phyloP scores from a whole-genome alignment of 2,888 invertebrate genomes.

The Parelbella ahira region DNA sequence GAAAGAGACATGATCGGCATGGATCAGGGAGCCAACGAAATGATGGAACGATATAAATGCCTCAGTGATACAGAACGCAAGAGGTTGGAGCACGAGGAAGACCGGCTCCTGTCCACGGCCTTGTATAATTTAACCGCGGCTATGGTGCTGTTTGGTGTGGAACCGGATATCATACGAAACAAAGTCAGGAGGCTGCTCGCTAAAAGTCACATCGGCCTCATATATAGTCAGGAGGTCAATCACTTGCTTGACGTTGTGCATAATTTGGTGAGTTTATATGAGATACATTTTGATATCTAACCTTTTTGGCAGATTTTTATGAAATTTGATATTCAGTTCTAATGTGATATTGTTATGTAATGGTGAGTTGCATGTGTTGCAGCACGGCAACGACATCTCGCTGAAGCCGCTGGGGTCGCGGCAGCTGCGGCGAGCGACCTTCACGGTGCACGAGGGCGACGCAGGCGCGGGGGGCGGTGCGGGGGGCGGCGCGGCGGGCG shows the following conservation, averaged over 20 bases:
- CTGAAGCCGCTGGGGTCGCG: constrained; percentile 97
- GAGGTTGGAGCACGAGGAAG: constrained; percentile 98
- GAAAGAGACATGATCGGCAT: constrained; percentile 99
- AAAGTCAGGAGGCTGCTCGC: constrained; percentile 95
- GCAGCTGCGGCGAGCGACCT: constrained; percentile 96
- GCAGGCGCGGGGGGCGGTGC: no score
- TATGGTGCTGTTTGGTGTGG: constrained; percentile 94
- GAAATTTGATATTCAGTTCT: no score
- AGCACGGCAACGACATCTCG: constrained; percentile 99
- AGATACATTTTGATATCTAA: no score
- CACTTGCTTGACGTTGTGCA: constrained; percentile 96
- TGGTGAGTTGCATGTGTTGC: no score
- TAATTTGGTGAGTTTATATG: constrained; percentile 92
- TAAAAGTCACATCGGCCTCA: constrained; percentile 98
- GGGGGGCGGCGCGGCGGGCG: no score
- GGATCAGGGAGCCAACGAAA: constrained; percentile 99
- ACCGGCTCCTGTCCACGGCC: constrained; percentile 95
- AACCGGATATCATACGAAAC: constrained; percentile 89
- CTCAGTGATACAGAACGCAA: constrained; percentile 96
- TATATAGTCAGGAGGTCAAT: constrained; percentile 98
- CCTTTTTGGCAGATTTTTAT: no score
- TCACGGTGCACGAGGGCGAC: constrained; percentile 98
- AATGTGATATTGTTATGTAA: no score
- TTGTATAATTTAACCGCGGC: constrained; percentile 98
- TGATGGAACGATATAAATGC: constrained; percentile 98